These are phyloP conservation scores for Drosophila simulans DNA, from an alignment of 1,140 invertebrate genomes.

Conservation along the genomic window DNA sequence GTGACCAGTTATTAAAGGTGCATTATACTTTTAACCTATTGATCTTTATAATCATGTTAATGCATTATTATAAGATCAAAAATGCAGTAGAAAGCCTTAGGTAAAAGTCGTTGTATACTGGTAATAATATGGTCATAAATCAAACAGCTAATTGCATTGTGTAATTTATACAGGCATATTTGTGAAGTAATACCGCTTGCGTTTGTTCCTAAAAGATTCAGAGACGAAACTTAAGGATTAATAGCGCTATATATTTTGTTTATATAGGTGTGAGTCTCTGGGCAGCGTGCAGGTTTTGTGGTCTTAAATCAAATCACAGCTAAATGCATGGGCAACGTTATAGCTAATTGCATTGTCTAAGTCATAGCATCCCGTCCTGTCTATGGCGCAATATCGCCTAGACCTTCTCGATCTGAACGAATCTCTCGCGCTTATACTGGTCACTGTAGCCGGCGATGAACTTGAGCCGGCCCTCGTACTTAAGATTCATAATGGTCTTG, in stretches of 20 bases:
- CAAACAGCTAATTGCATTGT: too few species aligned
- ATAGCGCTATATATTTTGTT: conserved; percentile 23
- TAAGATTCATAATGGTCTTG: conserved; percentile 85
- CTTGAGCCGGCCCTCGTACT: conserved; percentile 84
- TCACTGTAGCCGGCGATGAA: conserved; percentile 86
- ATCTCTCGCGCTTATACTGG: conserved; percentile 86
- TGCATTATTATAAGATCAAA: too few species aligned
- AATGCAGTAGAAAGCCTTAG: too few species aligned
- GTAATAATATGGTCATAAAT: not conserved
- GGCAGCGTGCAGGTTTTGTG: conserved; percentile 38
- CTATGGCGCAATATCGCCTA: conserved; percentile 24
- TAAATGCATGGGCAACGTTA: conserved; percentile 61
- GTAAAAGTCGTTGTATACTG: too few species aligned
- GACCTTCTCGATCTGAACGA: conserved; percentile 86
- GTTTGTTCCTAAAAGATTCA: not conserved
- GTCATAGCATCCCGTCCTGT: conserved; percentile 20
- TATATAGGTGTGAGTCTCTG: conserved; percentile 48
- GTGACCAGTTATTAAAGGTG: too few species aligned
- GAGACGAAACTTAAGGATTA: conserved; percentile 6
- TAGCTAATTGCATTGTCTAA: conserved; percentile 59
- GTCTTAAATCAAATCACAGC: conserved; percentile 60
- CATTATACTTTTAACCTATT: too few species aligned
- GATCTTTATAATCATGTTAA: too few species aligned
- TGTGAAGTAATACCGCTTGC: not conserved
- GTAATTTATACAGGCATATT: not conserved